Percentiles rank a stretch among this genome's conserved stretches.
phyloP scores from a whole-genome alignment of 2,797 vertebrate genomes.

The Acrossocheilus fasciatus region DNA sequence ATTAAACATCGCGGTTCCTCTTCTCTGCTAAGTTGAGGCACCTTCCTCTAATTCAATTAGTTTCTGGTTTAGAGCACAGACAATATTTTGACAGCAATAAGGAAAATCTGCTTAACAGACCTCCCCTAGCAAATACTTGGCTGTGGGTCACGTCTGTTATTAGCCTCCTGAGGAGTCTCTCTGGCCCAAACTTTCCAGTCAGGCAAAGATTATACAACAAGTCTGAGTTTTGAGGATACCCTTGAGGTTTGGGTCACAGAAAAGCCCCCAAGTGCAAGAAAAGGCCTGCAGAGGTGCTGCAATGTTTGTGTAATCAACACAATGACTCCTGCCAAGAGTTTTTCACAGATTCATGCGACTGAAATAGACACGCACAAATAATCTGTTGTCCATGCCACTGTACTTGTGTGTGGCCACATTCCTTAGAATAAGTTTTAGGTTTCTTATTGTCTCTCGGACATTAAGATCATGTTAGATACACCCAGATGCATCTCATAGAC shows the following conservation, averaged over 20 bases:
- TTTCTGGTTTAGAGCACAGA: constrained; percentile 68
- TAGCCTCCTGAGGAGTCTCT: constrained; percentile 68
- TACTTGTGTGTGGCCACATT: constrained; percentile 19
- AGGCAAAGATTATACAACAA: constrained; percentile 65
- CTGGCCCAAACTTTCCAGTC: constrained; percentile 70
- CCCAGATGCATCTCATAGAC: constrained; percentile 13
- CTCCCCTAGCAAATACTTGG: constrained; percentile 79
- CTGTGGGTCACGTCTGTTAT: constrained; percentile 72
- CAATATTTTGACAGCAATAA: constrained; percentile 81
- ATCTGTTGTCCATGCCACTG: background rate
- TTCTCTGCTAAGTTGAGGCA: constrained; percentile 14
- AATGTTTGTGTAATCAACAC: constrained; percentile 62
- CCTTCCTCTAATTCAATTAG: constrained; percentile 77
- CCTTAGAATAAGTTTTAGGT: background rate
- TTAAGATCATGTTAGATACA: constrained; percentile 25
- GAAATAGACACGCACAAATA: background rate
- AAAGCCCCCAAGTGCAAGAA: constrained; percentile 65
- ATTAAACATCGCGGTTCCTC: constrained; percentile 50
- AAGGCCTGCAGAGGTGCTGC: constrained; percentile 23
- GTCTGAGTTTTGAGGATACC: constrained; percentile 70
- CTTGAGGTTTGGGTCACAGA: constrained; percentile 69
- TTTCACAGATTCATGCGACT: background rate
- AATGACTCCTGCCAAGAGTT: constrained; percentile 40
- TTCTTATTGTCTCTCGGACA: constrained; percentile 1
- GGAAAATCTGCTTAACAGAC: constrained; percentile 73